A percentile compares a stretch with the other conserved stretches of the same genome.
Evolutionary conservation across 2,113 vertebrate species (phyloP).

Genomic region (Hyla sarda): DNA sequence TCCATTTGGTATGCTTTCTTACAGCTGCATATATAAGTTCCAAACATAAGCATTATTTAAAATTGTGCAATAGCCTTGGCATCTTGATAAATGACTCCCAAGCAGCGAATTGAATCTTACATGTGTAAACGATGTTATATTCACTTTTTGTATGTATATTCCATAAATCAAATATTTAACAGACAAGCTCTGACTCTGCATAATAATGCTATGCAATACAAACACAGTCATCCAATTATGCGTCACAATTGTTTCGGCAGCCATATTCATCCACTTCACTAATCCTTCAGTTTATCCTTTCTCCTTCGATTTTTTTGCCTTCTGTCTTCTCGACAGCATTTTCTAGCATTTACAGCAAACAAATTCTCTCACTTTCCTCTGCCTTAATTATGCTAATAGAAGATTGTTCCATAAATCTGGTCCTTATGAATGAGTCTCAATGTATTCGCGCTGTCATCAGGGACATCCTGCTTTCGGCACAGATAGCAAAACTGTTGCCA

Average conservation of each 20-base stretch:
- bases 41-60: conserved; percentile 2
- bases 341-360: conserved; percentile 5
- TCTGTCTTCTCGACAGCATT: background rate
- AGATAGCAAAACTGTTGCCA: conserved; percentile 69
- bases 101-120: conserved; percentile 26
- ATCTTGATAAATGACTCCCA: conserved; percentile 43
- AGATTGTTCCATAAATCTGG: conserved; percentile 64
- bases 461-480: conserved; percentile 64
- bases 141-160: conserved; percentile 18
- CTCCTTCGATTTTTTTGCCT: background rate
- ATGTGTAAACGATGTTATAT: conserved; percentile 38
- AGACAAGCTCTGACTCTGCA: conserved; percentile 38
- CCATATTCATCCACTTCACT: conserved; percentile 23
- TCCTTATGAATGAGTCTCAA: conserved; percentile 67
- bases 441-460: conserved; percentile 64
- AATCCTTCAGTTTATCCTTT: background rate
- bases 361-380: conserved; percentile 67
- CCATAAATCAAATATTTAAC: conserved; percentile 49
- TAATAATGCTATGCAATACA: conserved; percentile 23
- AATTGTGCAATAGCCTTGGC: background rate
- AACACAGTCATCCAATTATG: conserved; percentile 29
- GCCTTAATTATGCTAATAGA: conserved; percentile 66
- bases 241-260: background rate
- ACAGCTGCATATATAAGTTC: background rate
- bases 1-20: background rate